Evolutionary conservation across 1,140 invertebrate species (phyloP), one percentile per base, ranked within the genome.

Genomic region (Drosophila grimshawi): DNA sequence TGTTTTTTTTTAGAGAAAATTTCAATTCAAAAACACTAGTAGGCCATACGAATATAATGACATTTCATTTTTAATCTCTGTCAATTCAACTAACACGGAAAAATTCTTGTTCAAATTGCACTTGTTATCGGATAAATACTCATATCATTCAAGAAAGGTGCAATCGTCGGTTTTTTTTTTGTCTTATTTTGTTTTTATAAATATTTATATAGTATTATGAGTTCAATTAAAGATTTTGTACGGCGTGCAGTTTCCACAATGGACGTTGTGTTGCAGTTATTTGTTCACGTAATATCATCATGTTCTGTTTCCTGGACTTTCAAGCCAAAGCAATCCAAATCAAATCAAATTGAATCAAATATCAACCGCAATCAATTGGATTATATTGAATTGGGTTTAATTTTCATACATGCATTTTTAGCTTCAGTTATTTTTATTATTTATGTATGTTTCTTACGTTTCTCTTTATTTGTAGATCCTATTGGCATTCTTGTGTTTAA

Each of bases 401-500:
- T 60, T 68, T 55, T 57, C 30, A 70, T 70, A 59, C 39, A 60
- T 52, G 45, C 52, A 63, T 75, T 56, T 59, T 81, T 41, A 37
- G 46, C 66, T 80, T 88, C 51, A 60, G 68, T 86, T 80, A 78
- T 82, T 88, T 90, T 86, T 90, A 90, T 90, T 65, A 89, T 89
- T 90, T 89, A 86, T 86, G 82, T 89, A 89, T 72, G 76, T 82
- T 89, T 88, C 85, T 88, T 88, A 86, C 75, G 86, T 90, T 90
- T 90, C 73, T 90, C 88, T 92, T 90, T 78, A 83, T 91, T 94
- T 94, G 93, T 94, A 94, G 94, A 94, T 94, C 93, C 94, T 94
- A 94, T 94, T 94, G 94, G 94, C 94, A 94, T 94, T 94, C 94
- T 94, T 94, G 94, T 94, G 94, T 94, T 94, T 94, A 94, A 94